Percentiles rank a stretch among this genome's conserved stretches.
Conservation (phyloP, 1,140 invertebrate genomes). For the Rhopalosiphum padi region DNA sequence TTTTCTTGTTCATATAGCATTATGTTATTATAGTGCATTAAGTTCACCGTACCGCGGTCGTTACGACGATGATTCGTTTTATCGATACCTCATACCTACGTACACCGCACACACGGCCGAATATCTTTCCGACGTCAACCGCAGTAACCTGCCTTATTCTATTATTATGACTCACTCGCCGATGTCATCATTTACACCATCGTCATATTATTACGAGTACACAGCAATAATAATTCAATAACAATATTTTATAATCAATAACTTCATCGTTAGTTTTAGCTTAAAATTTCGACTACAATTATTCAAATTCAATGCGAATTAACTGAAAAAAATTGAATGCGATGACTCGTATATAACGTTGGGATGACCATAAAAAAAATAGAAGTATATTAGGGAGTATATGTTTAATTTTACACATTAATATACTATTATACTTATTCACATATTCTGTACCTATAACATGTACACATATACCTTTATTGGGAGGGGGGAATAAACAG, state of each 20-base stretch:
- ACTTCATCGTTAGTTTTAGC: not conserved
- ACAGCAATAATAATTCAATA: not conserved
- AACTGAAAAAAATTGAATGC: not conserved
- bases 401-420: too few relatives aligned
- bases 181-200: not conserved
- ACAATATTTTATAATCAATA: not conserved
- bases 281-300: not conserved
- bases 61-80: slow-evolving; percentile 7
- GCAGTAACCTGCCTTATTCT: not conserved
- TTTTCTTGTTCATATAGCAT: not conserved
- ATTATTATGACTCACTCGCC: not conserved
- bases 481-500: not conserved
- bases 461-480: too few relatives aligned
- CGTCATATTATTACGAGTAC: not conserved
- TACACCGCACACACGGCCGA: not conserved
- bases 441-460: too few relatives aligned
- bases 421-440: too few relatives aligned
- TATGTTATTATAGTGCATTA: slow-evolving; percentile 9
- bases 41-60: slow-evolving; percentile 2
- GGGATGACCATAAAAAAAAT: not conserved
- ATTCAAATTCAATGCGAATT: not conserved
- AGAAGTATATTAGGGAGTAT: not conserved
- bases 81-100: not conserved
- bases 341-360: not conserved
- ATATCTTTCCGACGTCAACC: not conserved